A percentile compares a stretch with the other conserved stretches of the same genome.
These are phyloP conservation scores for Choristoneura fumiferana DNA, from an alignment of 1,140 invertebrate species.

Conservation along the genomic window DNA sequence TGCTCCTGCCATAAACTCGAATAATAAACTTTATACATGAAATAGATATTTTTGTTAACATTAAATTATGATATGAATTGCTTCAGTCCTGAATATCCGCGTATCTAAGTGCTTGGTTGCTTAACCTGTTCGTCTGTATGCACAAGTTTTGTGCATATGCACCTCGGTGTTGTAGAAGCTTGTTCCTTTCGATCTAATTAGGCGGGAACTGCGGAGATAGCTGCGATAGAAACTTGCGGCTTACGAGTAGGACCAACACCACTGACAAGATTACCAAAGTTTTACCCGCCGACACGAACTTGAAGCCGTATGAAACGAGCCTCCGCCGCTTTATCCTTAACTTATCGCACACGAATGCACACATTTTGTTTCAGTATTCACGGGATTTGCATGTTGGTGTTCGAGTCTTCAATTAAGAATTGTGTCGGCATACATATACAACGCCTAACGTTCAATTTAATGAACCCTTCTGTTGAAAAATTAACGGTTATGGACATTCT, in stretches of 20 bases:
- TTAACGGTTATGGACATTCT: slow-evolving; percentile 4
- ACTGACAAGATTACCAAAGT: slow-evolving; percentile 51
- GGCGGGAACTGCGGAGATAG: slow-evolving; percentile 41
- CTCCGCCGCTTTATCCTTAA: slow-evolving; percentile 7
- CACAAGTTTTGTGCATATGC: slow-evolving; percentile 6
- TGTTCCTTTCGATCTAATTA: slow-evolving; percentile 52
- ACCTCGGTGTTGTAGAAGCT: slow-evolving; percentile 22
- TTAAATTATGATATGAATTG: too few species aligned
- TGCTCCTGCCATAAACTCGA: too few species aligned
- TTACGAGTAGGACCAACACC: slow-evolving; percentile 37
- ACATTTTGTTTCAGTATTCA: too few species aligned
- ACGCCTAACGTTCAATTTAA: too few species aligned
- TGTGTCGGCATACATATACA: too few species aligned
- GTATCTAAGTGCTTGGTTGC: too few species aligned
- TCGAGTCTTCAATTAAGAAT: too few species aligned
- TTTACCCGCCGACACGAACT: slow-evolving; percentile 23
- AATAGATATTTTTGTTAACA: too few species aligned
- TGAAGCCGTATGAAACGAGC: slow-evolving; percentile 14
- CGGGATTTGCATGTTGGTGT: too few species aligned
- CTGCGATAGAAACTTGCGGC: slow-evolving; percentile 51
- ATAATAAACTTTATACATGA: too few species aligned
- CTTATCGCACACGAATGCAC: too few species aligned
- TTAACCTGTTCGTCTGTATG: neutral
- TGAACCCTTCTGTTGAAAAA: neutral
- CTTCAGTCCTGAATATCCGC: too few species aligned